Conservation (phyloP, 1,140 invertebrate species). For the Leptinotarsa texana region DNA sequence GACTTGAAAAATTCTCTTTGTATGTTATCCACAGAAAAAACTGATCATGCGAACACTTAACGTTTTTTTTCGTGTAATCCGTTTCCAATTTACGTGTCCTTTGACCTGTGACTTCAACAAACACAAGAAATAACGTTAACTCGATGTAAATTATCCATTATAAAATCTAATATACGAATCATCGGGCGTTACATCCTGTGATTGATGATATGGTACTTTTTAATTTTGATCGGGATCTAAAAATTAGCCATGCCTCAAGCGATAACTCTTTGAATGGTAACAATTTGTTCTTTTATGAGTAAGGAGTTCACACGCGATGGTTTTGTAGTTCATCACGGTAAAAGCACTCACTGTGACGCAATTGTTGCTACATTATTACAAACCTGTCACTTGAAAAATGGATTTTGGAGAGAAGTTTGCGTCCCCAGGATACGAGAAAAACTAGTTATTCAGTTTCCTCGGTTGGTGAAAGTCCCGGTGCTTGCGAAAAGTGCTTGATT, state of each 20-base stretch:
- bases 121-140: background rate
- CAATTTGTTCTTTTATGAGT: background rate
- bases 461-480: no score
- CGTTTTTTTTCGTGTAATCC: background rate
- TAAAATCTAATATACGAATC: conserved; percentile 22
- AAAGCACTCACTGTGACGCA: no score
- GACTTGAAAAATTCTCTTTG: no score
- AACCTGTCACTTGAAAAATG: no score
- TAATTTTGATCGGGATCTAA: conserved; percentile 19
- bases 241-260: conserved; percentile 19
- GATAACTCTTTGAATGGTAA: background rate
- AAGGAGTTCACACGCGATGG: background rate
- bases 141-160: conserved; percentile 4
- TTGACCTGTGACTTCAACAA: conserved; percentile 8
- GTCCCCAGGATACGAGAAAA: no score
- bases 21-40: no score
- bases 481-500: no score
- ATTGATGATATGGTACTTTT: conserved; percentile 21
- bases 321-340: background rate
- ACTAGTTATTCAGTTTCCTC: no score
- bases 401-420: no score
- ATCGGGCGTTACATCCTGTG: conserved; percentile 21
- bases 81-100: background rate
- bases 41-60: background rate
- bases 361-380: no score